Evolutionary conservation across 2,888 invertebrate genomes (phyloP).

Genomic region (Ochropleura plecta): DNA sequence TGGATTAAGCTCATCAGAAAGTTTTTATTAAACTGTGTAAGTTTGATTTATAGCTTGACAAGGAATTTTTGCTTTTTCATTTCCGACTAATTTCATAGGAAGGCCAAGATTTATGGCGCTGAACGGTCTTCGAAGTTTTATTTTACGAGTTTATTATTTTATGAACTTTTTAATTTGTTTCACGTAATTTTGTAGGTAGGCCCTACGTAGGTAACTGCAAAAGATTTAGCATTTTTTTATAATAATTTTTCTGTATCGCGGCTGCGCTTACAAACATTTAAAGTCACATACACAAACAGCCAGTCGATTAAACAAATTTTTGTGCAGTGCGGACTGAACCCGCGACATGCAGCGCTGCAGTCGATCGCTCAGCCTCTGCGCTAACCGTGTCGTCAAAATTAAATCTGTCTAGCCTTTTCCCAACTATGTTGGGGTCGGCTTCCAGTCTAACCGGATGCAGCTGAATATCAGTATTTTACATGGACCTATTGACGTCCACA

Average conservation of each 20-base stretch:
- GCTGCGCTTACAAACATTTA: too few species aligned
- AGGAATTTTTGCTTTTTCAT: slow-evolving; percentile 51
- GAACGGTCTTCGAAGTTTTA: slow-evolving; percentile 2
- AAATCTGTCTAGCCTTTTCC: not conserved
- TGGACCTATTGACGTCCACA: too few species aligned
- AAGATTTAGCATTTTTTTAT: not conserved
- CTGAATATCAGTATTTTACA: too few species aligned
- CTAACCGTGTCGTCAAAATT: too few species aligned
- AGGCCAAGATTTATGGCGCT: slow-evolving; percentile 47
- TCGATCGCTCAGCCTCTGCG: too few species aligned
- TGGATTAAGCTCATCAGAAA: slow-evolving; percentile 67
- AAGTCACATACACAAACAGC: too few species aligned
- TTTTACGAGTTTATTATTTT: slow-evolving; percentile 20
- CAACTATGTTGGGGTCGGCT: too few species aligned
- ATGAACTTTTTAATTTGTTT: slow-evolving; percentile 24
- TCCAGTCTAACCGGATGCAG: too few species aligned
- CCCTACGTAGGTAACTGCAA: not conserved
- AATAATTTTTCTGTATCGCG: too few species aligned
- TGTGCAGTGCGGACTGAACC: too few species aligned
- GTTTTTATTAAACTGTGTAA: slow-evolving; percentile 68
- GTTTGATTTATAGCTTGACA: slow-evolving; percentile 65
- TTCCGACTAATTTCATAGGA: slow-evolving; percentile 50
- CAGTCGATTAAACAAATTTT: too few species aligned
- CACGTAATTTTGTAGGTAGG: not conserved
- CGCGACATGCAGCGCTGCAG: too few species aligned